Evolutionary conservation across 2,797 vertebrate species (phyloP).

Genomic region (Phoxinus dragarum): DNA sequence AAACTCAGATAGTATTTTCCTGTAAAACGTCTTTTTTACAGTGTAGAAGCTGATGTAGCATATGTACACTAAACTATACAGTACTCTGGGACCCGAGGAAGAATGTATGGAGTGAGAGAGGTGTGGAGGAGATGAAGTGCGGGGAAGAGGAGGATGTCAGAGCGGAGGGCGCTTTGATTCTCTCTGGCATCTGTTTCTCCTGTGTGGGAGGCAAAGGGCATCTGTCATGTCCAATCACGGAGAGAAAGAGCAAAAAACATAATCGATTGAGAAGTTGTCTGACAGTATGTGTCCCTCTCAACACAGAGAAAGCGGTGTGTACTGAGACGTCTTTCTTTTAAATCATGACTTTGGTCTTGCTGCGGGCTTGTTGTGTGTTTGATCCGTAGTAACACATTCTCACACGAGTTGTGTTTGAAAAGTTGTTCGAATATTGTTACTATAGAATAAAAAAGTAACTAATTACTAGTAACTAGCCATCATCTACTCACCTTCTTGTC

Average conservation of each 20-base stretch:
- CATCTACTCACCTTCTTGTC: neutral
- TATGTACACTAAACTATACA: neutral
- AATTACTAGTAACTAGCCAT: too few species aligned
- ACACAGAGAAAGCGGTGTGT: conserved; percentile 12
- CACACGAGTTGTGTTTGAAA: too few species aligned
- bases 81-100: neutral
- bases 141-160: conserved; percentile 58
- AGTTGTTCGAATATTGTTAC: too few species aligned
- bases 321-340: conserved; percentile 34
- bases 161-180: conserved; percentile 65
- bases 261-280: conserved; percentile 58
- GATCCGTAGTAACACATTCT: too few species aligned
- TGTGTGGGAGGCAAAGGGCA: conserved; percentile 61
- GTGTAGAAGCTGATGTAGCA: neutral
- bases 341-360: conserved; percentile 12
- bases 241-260: conserved; percentile 54
- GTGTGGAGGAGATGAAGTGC: conserved; percentile 14
- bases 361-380: conserved; percentile 30
- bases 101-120: conserved; percentile 3
- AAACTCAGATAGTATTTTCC: neutral
- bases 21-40: neutral
- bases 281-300: neutral
- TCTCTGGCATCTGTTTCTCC: conserved; percentile 55
- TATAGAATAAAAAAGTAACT: too few species aligned
- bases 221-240: conserved; percentile 57